A percentile compares a stretch with the other conserved stretches of the same genome.
Conservation (phyloP, 2,113 vertebrate genomes). For the Todiramphus saurophagus region DNA sequence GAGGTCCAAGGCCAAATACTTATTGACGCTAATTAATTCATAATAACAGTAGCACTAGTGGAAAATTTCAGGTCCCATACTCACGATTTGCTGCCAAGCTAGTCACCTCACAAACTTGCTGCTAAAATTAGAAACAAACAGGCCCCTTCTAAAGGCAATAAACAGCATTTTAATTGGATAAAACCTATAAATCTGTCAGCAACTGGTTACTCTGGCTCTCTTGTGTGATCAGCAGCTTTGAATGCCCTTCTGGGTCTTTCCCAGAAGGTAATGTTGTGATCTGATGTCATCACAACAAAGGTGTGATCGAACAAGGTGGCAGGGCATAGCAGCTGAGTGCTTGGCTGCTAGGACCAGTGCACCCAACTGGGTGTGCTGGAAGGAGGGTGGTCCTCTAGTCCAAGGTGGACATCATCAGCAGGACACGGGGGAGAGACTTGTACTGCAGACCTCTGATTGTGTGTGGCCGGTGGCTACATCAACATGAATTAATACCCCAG, state of each 20-base stretch:
- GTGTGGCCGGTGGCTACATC: not conserved
- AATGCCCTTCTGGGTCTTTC: not conserved
- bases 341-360: not conserved
- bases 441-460: not conserved
- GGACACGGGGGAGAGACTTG: not conserved
- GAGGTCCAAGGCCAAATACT: not conserved
- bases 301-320: not conserved
- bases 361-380: not conserved
- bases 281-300: not conserved
- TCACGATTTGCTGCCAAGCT: not conserved
- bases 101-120: not conserved
- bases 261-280: not conserved
- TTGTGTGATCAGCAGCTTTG: not conserved
- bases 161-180: constrained; percentile 51
- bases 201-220: not conserved
- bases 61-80: not conserved
- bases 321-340: fast-evolving
- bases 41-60: not conserved
- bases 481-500: too few relatives aligned
- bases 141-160: constrained; percentile 29
- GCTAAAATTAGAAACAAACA: constrained; percentile 57
- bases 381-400: not conserved
- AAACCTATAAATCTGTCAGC: constrained; percentile 47
- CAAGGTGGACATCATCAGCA: not conserved
- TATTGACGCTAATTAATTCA: not conserved